Percentiles rank a stretch among this genome's conserved stretches.
phyloP scores from a whole-genome alignment of 2,888 invertebrate species.

The Nemoura dubitans region DNA sequence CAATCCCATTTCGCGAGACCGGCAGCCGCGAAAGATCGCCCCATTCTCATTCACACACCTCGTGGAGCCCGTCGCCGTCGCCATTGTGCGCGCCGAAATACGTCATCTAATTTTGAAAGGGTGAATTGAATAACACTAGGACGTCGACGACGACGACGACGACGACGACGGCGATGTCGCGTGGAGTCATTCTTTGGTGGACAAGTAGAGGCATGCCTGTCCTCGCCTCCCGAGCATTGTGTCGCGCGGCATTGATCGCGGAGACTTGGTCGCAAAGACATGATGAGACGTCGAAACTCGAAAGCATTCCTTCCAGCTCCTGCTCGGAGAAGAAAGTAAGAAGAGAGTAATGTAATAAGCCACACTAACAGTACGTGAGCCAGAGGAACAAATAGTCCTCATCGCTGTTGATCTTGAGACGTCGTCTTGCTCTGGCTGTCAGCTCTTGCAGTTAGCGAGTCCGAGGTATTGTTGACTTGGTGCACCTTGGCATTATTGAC shows the following conservation, averaged over 20 bases:
- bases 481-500: not conserved
- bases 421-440: not conserved
- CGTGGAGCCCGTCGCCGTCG: not conserved
- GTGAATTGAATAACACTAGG: slow-evolving; percentile 3
- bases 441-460: not conserved
- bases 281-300: not conserved
- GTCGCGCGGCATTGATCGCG: not conserved
- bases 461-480: not conserved
- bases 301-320: not conserved
- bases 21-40: not conserved
- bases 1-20: not conserved
- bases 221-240: not conserved
- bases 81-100: not conserved
- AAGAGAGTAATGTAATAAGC: slow-evolving; percentile 30
- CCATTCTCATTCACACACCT: not conserved
- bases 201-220: not conserved
- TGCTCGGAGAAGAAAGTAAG: not conserved
- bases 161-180: not conserved
- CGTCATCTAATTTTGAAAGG: slow-evolving; percentile 12
- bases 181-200: not conserved
- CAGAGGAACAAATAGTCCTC: not conserved
- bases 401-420: not conserved
- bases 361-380: slow-evolving; percentile 2
- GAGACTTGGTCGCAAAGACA: not conserved
- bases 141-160: not conserved